Base-by-base conservation (phyloP, 2,888 invertebrate genomes). In the Pyrrhosoma nymphula region DNA sequence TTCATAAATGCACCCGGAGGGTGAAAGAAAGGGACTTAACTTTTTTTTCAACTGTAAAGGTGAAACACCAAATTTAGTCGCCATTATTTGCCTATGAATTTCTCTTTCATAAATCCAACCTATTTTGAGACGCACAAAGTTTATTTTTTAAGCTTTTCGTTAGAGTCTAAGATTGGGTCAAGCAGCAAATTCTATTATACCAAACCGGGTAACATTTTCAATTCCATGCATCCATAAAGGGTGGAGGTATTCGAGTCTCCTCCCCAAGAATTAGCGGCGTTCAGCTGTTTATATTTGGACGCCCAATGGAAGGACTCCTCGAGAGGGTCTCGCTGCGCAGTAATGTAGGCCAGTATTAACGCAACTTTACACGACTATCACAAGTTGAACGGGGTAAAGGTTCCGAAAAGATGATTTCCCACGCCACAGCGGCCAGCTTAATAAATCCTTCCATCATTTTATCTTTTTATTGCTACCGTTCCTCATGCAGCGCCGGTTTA, bases 321-420 rank as follows among this genome's bases (percentile, higher is more conserved):
- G 35, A 82, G 82, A 26, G 14, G 2, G 47, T 82, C 30, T 16
- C 82, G 0, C 82, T 14, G 82, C 35, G 82, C 35, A 82, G 18
- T 26, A 16, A 82, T 82, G 82, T 0, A 12, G 35, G 82, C 69
- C 0, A 35, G 82, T 16, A 82, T 35, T 18, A 16, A 35, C 82
- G 35, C 82, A 82, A 82, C 30, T 23, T 82, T 35, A 82, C 82
- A 26, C 82, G 82, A 35, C 82, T 82, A 82, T 82, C 82, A 82
- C 82, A 82, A 82, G 35, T 82, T 82, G 82, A 82, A 82, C 82
- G n/a, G 12, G 82, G 82, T 82, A 35, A 35, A 4, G 35, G 16
- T 82, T 82, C 26, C 14, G 82, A 18, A 14, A 35, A 10, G 82
- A 12, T 35, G 30, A 82, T 18, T 26, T 18, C 82, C 82, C 82